A percentile compares a stretch with the other conserved stretches of the same genome.
These are phyloP conservation scores for Macrocentrus cingulum DNA, from an alignment of 1,140 invertebrate genomes.

Conservation along the genomic window DNA sequence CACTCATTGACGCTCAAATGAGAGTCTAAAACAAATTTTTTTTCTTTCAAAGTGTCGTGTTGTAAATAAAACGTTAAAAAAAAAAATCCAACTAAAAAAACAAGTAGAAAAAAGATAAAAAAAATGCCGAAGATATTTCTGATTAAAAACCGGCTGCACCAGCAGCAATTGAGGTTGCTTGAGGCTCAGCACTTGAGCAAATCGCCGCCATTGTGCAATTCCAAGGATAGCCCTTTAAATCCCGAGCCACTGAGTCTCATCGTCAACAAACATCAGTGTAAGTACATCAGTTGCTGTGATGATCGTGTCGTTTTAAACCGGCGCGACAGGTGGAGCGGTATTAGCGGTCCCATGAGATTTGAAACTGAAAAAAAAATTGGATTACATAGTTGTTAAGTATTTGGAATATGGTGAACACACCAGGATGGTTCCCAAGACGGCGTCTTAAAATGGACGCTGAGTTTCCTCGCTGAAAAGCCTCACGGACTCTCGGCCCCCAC, in stretches of 20 bases:
- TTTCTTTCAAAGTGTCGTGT: not conserved
- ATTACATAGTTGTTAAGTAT: no score
- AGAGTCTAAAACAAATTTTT: not conserved
- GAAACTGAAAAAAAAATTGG: no score
- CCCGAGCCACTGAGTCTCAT: constrained; percentile 56
- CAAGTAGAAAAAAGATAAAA: not conserved
- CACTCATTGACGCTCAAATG: not conserved
- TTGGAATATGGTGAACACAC: no score
- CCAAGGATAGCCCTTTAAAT: constrained; percentile 49
- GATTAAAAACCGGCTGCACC: constrained; percentile 83
- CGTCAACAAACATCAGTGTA: constrained; percentile 58
- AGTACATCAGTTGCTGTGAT: constrained; percentile 32
- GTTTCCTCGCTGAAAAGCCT: no score
- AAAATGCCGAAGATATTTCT: constrained; percentile 88
- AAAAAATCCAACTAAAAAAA: constrained; percentile 5
- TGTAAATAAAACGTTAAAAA: not conserved
- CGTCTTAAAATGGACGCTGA: constrained; percentile 15
- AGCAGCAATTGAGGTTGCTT: constrained; percentile 80
- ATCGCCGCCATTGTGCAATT: constrained; percentile 44
- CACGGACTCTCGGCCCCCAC: no score
- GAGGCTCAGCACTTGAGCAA: constrained; percentile 71
- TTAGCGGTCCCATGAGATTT: no score
- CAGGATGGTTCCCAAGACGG: not conserved
- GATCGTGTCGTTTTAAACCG: no score
- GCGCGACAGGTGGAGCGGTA: no score